Percentiles rank a stretch among this genome's conserved stretches.
Conservation (phyloP, 2,113 vertebrate species). For the Lampris incognitus region DNA sequence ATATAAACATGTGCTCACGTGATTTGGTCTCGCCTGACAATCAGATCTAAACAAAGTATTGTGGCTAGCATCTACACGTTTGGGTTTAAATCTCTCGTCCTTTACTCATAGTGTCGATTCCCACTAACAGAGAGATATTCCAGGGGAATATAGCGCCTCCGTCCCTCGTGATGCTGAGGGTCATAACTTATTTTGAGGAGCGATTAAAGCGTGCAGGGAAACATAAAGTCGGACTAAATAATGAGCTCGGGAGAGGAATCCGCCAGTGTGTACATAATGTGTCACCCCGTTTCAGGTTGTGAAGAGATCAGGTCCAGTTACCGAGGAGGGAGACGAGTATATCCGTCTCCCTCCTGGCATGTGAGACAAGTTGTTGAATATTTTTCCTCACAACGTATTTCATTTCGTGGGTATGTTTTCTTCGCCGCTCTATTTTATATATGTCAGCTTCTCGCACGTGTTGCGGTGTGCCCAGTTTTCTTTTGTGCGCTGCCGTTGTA, state of each 20-base stretch:
- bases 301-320: slow-evolving; percentile 57
- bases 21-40: slow-evolving; percentile 29
- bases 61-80: neutral
- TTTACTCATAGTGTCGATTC: slow-evolving; percentile 7
- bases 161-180: slow-evolving; percentile 11
- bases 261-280: slow-evolving; percentile 14
- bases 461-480: neutral
- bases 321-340: slow-evolving; percentile 48
- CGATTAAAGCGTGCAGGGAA: slow-evolving; percentile 13
- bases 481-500: neutral
- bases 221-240: slow-evolving; percentile 14
- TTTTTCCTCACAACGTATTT: slow-evolving; percentile 67
- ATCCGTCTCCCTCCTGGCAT: slow-evolving; percentile 60
- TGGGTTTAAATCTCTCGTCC: neutral
- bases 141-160: neutral
- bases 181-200: slow-evolving; percentile 22
- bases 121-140: neutral
- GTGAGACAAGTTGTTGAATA: slow-evolving; percentile 62
- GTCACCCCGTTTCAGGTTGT: slow-evolving; percentile 1
- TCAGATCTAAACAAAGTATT: neutral
- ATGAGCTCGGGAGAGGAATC: slow-evolving; percentile 1
- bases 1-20: slow-evolving; percentile 22
- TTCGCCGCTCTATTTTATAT: neutral
- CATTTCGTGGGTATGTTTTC: slow-evolving; percentile 52
- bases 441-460: neutral